Evolutionary conservation across 2,888 invertebrate species (phyloP).

Genomic region (Teleiodes luculella): DNA sequence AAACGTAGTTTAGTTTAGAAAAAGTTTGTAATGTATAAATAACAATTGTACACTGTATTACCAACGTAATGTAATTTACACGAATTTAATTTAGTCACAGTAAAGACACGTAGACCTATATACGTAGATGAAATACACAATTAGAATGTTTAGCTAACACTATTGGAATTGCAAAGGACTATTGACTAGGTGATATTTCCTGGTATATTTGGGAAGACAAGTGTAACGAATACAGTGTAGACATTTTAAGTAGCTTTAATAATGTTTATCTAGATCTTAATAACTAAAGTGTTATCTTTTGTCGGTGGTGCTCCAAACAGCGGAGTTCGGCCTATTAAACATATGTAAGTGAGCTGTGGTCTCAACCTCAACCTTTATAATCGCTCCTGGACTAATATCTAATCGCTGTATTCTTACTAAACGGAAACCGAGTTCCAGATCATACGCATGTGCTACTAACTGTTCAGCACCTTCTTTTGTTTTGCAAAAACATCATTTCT

Average conservation of each 20-base stretch:
- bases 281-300: slow-evolving; percentile 75
- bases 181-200: too few relatives aligned
- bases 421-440: slow-evolving; percentile 55
- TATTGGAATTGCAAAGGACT: too few relatives aligned
- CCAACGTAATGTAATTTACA: background rate
- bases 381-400: slow-evolving; percentile 72
- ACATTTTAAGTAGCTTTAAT: background rate
- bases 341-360: slow-evolving; percentile 79
- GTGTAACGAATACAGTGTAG: background rate
- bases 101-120: too few relatives aligned
- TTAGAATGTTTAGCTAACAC: too few relatives aligned
- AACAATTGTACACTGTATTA: background rate
- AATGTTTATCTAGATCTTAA: slow-evolving; percentile 25
- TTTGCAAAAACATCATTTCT: slow-evolving; percentile 32
- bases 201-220: too few relatives aligned
- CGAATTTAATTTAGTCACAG: background rate
- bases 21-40: background rate
- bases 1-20: background rate
- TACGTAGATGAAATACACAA: too few relatives aligned
- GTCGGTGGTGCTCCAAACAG: slow-evolving; percentile 79
- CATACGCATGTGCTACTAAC: slow-evolving; percentile 63
- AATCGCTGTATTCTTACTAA: slow-evolving; percentile 71
- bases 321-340: slow-evolving; percentile 72
- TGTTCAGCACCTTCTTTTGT: slow-evolving; percentile 37
- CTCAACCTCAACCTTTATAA: slow-evolving; percentile 74